These are phyloP conservation scores for Chaitophorus viminalis DNA, from an alignment of 2,888 invertebrate species.

Conservation along the genomic window DNA sequence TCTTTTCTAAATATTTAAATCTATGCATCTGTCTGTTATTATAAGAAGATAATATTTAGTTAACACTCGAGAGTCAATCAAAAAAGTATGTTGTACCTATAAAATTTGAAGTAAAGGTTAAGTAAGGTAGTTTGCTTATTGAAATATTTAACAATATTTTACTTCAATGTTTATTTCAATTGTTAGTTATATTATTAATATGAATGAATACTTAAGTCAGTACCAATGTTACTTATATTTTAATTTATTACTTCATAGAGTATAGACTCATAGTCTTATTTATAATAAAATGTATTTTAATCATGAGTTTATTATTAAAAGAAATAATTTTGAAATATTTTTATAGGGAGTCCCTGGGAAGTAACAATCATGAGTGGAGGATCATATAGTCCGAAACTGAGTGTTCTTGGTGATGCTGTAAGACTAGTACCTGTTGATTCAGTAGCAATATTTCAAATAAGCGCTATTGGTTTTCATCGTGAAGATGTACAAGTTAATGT, in stretches of 20 bases:
- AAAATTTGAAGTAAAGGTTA: no score
- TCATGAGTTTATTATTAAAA: neutral
- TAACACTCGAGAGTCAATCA: no score
- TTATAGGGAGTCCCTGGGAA: constrained; percentile 91
- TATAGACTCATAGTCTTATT: neutral
- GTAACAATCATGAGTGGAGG: constrained; percentile 83
- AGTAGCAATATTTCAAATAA: constrained; percentile 89
- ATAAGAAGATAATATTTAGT: no score
- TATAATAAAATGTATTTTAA: neutral
- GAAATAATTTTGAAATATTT: constrained; percentile 15
- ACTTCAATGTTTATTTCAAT: no score
- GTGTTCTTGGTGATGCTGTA: constrained; percentile 87
- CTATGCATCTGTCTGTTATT: no score
- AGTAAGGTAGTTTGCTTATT: no score
- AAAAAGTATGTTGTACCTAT: no score
- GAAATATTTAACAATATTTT: no score
- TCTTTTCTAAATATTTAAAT: no score
- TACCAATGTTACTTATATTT: neutral
- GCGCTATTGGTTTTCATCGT: constrained; percentile 74
- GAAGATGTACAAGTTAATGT: constrained; percentile 72
- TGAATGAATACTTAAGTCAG: neutral
- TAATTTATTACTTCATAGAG: neutral
- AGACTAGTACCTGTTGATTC: constrained; percentile 90
- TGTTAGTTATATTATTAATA: no score
- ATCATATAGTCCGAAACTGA: constrained; percentile 74